A percentile compares a stretch with the other conserved stretches of the same genome.
These are phyloP conservation scores for Apodemus sylvaticus DNA, from an alignment of 2,113 vertebrate species.

Conservation along the genomic window DNA sequence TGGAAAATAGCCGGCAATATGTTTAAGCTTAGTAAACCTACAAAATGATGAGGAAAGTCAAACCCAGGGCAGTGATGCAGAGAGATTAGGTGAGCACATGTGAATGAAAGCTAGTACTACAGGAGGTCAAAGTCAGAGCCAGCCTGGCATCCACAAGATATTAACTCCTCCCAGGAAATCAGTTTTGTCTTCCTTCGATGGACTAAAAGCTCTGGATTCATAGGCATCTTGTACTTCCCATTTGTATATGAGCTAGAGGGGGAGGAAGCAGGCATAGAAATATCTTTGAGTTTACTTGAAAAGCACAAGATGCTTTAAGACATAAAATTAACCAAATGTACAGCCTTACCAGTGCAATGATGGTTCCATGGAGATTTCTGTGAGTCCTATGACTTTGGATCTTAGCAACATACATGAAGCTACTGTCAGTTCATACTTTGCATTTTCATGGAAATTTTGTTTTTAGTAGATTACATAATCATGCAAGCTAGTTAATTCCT, in stretches of 20 bases:
- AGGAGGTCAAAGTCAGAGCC: slow-evolving; percentile 35
- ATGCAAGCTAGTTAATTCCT: neutral
- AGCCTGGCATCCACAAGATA: neutral
- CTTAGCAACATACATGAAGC: neutral
- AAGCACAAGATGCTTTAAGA: slow-evolving; percentile 30
- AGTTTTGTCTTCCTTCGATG: neutral
- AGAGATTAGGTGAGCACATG: neutral
- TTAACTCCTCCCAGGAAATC: neutral
- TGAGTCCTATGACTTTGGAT: slow-evolving; percentile 13
- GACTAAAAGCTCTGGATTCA: neutral
- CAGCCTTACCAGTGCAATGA: neutral
- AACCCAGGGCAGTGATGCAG: neutral
- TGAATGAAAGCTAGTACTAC: neutral
- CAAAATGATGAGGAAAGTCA: slow-evolving; percentile 10
- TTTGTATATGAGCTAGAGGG: neutral
- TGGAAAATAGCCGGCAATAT: neutral
- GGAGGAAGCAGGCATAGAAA: neutral
- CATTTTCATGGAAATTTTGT: neutral
- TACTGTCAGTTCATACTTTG: slow-evolving; percentile 7
- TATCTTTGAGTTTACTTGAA: slow-evolving; percentile 46
- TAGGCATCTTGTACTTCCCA: neutral
- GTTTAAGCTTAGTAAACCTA: neutral
- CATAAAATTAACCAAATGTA: slow-evolving; percentile 26
- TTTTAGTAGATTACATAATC: neutral
- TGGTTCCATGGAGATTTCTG: neutral